Base-by-base conservation (phyloP, 2,888 invertebrate species). In the Epirrhoe alternata region DNA sequence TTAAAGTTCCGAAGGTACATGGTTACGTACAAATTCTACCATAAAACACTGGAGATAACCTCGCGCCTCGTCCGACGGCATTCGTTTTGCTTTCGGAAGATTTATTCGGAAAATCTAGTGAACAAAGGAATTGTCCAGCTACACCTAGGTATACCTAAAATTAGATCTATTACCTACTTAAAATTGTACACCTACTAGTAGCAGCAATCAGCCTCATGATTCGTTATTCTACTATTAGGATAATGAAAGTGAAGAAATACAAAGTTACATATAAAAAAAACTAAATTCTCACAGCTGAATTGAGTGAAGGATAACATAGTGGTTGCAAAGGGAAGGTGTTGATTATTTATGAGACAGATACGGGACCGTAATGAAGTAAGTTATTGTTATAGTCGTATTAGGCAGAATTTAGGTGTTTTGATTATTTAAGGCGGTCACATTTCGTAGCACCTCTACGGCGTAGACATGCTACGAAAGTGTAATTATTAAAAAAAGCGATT, bases 81-180 rank as follows among this genome's bases (percentile, higher is more conserved):
- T 71, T 81, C 79, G 78, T 79, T 42, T 82, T 76, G 75, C 76
- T 72, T 73, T 67, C 73, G 64, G 61, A 75, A 84, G 83, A 84
- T 85, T 84, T 84, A 85, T 86, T 76, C 72, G 70, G 68, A 63
- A 77, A 84, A 84, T 80, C 75, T 82, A 72, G 70, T 73, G 77
- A 78, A 81, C 75, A 79, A 80, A 81, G 79, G 81, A 83, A 85
- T 85, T 83, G 84, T 84, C 81, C 79, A 67, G 74, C 74, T 56
- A 57, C 72, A 49, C 38, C 4, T 42, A 42, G 12, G 10, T 35
- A n/a, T n/a, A n/a, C n/a, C n/a, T n/a, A n/a, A n/a, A n/a, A n/a
- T n/a, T n/a, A n/a, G n/a, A n/a, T n/a, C n/a, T n/a, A n/a, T n/a
- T n/a, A n/a, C n/a, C n/a, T n/a, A n/a, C n/a, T n/a, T n/a, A n/a